A percentile compares a stretch with the other conserved stretches of the same genome.
phyloP scores from a whole-genome alignment of 2,113 vertebrate species.

The Psilopogon haemacephalus region DNA sequence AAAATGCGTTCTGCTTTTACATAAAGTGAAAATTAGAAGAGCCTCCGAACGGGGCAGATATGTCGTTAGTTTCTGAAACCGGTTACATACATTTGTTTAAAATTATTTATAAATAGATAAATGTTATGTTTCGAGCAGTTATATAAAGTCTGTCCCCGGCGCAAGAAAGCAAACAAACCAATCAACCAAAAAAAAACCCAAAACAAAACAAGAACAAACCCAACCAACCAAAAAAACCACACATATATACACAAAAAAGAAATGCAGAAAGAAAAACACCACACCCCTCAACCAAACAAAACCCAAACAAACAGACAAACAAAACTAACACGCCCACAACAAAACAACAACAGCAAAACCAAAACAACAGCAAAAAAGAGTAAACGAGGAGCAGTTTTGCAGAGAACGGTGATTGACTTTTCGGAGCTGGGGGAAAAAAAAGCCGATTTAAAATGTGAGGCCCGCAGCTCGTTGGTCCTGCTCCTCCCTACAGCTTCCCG shows the following conservation, averaged over 20 bases:
- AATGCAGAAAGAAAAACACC: neutral
- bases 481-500: neutral
- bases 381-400: neutral
- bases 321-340: neutral
- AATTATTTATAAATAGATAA: neutral
- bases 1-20: neutral
- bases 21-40: neutral
- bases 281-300: neutral
- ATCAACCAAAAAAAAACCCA: neutral
- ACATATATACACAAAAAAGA: neutral
- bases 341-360: neutral
- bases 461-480: neutral
- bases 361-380: neutral
- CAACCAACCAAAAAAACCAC: neutral
- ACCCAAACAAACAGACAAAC: no score
- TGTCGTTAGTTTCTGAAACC: neutral
- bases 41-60: neutral
- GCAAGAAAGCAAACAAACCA: neutral
- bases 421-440: no score
- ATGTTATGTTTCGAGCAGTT: neutral
- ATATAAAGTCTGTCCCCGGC: fast-evolving
- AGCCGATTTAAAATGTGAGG: neutral
- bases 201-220: neutral
- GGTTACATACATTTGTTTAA: neutral
- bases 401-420: neutral